Evolutionary conservation across 2,888 invertebrate species (phyloP), one percentile per base, ranked within the genome.

Genomic region (Euspilapteryx auroguttella): DNA sequence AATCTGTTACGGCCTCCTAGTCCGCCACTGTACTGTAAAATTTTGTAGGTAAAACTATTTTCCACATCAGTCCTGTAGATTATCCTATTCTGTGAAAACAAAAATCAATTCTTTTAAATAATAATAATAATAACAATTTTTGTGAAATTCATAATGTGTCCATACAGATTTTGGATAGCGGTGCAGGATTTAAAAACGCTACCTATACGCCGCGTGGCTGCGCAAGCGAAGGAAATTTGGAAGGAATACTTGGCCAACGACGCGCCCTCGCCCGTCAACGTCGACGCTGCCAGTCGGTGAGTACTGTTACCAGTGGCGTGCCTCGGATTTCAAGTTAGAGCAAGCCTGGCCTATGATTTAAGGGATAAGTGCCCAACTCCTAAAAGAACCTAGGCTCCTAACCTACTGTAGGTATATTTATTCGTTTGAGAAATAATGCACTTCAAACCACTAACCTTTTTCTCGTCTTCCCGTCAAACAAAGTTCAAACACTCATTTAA

Each of bases 221-320:
- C 80, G 21, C 84, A 89, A 42, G 94, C 93, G 10, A 79, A 81
- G 32, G 92, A 92, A 42, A 91, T 94, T 34, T 95, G 94, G 94
- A 81, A 82, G 47, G 97, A 98, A 63, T 99, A 89, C 73, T 78
- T 99, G 27, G 92, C 92, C 1, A 81, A 90, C 0, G 97, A 96
- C 52, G 98, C 98, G 0, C 89, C 90, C 27, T 95, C 94, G 43
- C 96, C 98, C 0, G 91, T 99, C 37, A 99, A 99, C 55, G 94
- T 99, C 2, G 99, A 99, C 62, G 94, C 95, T 0, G 65, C 61
- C 0, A 75, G 65, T 56, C 55, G 75, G 64, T 64, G 20, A 29
- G 21, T 8, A 7, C 9, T 7, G 9, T 6, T 12, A 17, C 17
- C 17, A 6, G 17, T 17, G 17, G 5, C 8, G 5, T 17, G 17